Evolutionary conservation across 2,888 invertebrate genomes (phyloP), one percentile per base, ranked within the genome.

Genomic region (Cabera pusaria): DNA sequence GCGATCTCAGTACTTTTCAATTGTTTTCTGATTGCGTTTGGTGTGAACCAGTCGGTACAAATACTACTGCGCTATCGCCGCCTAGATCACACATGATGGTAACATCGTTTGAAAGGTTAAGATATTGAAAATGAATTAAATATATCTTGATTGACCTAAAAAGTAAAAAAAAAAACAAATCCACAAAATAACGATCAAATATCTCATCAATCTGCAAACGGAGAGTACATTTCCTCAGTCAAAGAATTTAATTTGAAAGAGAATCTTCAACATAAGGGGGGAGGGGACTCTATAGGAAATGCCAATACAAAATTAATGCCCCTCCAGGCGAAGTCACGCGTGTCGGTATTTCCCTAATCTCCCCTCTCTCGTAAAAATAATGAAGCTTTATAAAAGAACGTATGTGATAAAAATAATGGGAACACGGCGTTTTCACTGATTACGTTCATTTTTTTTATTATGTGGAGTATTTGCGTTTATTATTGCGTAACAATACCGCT

Each of bases 291-390:
- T 25, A 41, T 32, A 24, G 24, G 16, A 38, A 33, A 40, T 37
- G 31, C 25, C 35, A 35, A 38, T 46, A 46, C 43, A 38, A 41
- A 35, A 45, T 49, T 43, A 49, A 46, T 46, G 35, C 22, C 19
- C 25, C 37, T 35, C 42, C 27, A 36, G 40, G 38, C 26, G 38
- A 34, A 43, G 52, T 47, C 42, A 52, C 49, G 49, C 47, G 44
- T 40, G 23, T 39, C 36, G 36, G 39, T 38, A 35, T 48, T 43
- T 34, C 27, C 49, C 44, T 41, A 50, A 49, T 55, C 47, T 49
- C 48, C 43, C 43, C 44, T 40, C 36, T 34, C 49, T 49, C 54
- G 40, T 57, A 56, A 59, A 55, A 54, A 54, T 56, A 54, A 54
- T 50, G 52, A 53, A 52, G 41, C 46, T 33, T 38, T 42, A 44